Evolutionary conservation across 2,113 vertebrate species (phyloP).

Genomic region (Notothenia rossii): DNA sequence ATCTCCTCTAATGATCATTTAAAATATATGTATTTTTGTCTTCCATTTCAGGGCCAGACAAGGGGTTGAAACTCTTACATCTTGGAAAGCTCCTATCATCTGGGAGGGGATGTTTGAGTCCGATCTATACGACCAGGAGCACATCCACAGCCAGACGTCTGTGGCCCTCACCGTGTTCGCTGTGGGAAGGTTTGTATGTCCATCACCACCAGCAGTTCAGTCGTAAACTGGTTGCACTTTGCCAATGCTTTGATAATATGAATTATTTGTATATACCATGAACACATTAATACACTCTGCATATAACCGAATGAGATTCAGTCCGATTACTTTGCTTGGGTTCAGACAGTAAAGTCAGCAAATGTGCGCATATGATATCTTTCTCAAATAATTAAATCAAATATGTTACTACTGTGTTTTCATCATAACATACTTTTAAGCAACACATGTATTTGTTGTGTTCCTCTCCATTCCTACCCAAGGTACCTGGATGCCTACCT

Average conservation of each 20-base stretch:
- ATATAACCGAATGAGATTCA: not conserved
- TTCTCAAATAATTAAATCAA: not conserved
- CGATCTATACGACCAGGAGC: conserved; percentile 45
- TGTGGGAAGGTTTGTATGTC: conserved; percentile 79
- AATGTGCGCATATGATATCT: not conserved
- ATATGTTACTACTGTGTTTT: not conserved
- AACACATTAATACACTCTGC: not conserved
- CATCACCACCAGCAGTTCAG: not conserved
- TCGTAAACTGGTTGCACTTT: not conserved
- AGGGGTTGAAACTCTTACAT: conserved; percentile 76
- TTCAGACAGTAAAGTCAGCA: not conserved
- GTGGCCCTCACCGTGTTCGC: conserved; percentile 85
- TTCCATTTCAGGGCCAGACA: conserved; percentile 51
- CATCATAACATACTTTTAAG: not conserved
- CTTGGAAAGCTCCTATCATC: conserved; percentile 83
- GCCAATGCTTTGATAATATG: not conserved
- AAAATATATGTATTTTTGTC: not conserved
- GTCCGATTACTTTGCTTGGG: too few species aligned
- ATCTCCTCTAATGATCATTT: not conserved
- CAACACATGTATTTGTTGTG: not conserved
- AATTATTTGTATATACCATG: not conserved
- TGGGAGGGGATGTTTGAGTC: conserved; percentile 83
- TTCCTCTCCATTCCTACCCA: not conserved
- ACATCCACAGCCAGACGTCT: conserved; percentile 60
- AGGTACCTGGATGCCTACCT: conserved; percentile 79